Percentiles rank a stretch among this genome's conserved stretches.
Conservation (phyloP, 2,113 vertebrate genomes). For the Chaenogobius annularis region DNA sequence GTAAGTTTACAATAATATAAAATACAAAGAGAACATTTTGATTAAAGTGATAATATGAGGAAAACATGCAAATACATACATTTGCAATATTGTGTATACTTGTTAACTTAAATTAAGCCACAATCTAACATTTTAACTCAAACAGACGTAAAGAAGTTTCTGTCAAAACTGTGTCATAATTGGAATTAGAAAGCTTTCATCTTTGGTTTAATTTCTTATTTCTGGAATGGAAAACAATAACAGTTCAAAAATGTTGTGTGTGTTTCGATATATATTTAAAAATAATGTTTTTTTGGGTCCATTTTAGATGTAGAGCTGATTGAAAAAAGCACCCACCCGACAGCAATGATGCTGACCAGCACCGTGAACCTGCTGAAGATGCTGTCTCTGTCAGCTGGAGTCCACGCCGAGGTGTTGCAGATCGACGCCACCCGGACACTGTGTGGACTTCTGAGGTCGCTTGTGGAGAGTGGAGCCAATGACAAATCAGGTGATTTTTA, state of each 20-base stretch:
- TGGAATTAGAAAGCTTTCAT: too few relatives aligned
- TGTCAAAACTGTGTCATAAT: too few relatives aligned
- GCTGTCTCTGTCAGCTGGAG: slow-evolving; percentile 88
- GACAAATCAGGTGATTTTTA: slow-evolving; percentile 84
- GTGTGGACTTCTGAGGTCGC: slow-evolving; percentile 89
- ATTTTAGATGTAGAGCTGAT: slow-evolving; percentile 84
- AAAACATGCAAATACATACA: too few relatives aligned
- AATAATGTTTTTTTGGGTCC: not conserved
- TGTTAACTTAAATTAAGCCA: too few relatives aligned
- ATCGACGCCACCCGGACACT: slow-evolving; percentile 88
- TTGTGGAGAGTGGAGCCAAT: slow-evolving; percentile 91
- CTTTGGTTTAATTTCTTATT: too few relatives aligned
- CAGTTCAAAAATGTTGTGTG: not conserved
- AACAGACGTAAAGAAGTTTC: too few relatives aligned
- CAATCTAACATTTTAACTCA: too few relatives aligned
- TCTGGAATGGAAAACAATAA: too few relatives aligned
- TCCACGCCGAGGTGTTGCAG: slow-evolving; percentile 92
- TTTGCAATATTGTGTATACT: too few relatives aligned
- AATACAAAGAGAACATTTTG: not conserved
- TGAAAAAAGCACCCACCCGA: slow-evolving; percentile 91
- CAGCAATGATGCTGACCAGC: slow-evolving; percentile 91
- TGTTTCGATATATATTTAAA: not conserved
- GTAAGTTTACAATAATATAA: slow-evolving; percentile 64
- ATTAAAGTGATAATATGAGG: not conserved
- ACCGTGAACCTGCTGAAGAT: slow-evolving; percentile 93